These are phyloP conservation scores for Hoplostethus mediterraneus DNA, from an alignment of 2,797 vertebrate genomes.

Conservation along the genomic window DNA sequence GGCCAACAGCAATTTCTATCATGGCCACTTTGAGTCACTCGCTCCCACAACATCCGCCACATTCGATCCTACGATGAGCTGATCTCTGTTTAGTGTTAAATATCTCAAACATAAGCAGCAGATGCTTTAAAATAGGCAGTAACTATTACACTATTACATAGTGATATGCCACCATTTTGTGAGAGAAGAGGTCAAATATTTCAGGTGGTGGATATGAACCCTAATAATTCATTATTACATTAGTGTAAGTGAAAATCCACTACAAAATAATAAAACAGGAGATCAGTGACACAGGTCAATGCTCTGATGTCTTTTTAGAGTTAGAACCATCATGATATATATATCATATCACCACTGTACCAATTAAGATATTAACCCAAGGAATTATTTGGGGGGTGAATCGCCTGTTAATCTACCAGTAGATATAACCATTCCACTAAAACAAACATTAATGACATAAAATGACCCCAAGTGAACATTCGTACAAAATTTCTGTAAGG, in stretches of 20 bases:
- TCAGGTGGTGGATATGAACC: not conserved
- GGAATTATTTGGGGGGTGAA: slow-evolving; percentile 47
- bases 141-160: not conserved
- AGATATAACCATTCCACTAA: slow-evolving; percentile 49
- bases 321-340: slow-evolving; percentile 3
- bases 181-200: not conserved
- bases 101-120: not conserved
- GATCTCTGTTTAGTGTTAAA: not conserved
- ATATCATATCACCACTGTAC: slow-evolving; percentile 18
- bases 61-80: not conserved
- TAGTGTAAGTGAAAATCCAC: not conserved
- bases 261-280: not conserved
- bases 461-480: slow-evolving; percentile 66
- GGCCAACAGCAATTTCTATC: not conserved
- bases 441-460: slow-evolving; percentile 55
- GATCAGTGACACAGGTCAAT: not conserved
- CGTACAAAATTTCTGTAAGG: slow-evolving; percentile 80
- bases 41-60: not conserved
- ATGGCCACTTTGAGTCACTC: not conserved
- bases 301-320: not conserved
- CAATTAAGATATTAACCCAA: slow-evolving; percentile 34
- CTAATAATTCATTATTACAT: no score
- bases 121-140: not conserved
- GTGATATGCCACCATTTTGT: not conserved
- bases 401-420: slow-evolving; percentile 57